Evolutionary conservation across 1,140 invertebrate genomes (phyloP).

Genomic region (Oryctes rhinoceros): DNA sequence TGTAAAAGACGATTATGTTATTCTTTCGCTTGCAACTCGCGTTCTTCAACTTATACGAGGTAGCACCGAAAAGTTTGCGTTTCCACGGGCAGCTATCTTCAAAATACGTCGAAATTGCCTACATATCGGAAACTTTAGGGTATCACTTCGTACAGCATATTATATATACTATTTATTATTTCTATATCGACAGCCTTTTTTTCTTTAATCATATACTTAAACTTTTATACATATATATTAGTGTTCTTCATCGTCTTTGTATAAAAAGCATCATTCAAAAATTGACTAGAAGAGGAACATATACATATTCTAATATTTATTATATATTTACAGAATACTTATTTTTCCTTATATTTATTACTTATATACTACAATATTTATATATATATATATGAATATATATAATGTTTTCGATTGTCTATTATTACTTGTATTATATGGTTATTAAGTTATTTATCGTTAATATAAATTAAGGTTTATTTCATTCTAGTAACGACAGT

Average conservation of each 20-base stretch:
- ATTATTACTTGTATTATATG: background rate
- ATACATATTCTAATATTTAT: background rate
- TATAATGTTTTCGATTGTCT: background rate
- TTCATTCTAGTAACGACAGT: too few species aligned
- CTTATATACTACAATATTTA: background rate
- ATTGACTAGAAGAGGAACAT: slow-evolving; percentile 33
- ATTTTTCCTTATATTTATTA: background rate
- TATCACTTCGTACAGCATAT: too few species aligned
- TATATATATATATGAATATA: background rate
- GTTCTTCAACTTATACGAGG: too few species aligned
- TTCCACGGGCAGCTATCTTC: too few species aligned
- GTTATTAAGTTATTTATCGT: too few species aligned
- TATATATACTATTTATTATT: background rate
- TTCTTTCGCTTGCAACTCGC: too few species aligned
- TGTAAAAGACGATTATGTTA: too few species aligned
- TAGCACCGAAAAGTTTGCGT: too few species aligned
- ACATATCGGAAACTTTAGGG: too few species aligned
- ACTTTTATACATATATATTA: background rate
- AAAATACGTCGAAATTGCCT: too few species aligned
- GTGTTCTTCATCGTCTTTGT: slow-evolving; percentile 1
- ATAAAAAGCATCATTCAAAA: slow-evolving; percentile 32
- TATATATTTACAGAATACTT: background rate
- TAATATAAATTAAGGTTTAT: too few species aligned
- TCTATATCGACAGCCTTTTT: slow-evolving; percentile 31
- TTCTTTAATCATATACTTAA: background rate